Evolutionary conservation across 2,797 vertebrate genomes (phyloP), one percentile per base, ranked within the genome.

Genomic region (Cryptoblepharus egeriae): DNA sequence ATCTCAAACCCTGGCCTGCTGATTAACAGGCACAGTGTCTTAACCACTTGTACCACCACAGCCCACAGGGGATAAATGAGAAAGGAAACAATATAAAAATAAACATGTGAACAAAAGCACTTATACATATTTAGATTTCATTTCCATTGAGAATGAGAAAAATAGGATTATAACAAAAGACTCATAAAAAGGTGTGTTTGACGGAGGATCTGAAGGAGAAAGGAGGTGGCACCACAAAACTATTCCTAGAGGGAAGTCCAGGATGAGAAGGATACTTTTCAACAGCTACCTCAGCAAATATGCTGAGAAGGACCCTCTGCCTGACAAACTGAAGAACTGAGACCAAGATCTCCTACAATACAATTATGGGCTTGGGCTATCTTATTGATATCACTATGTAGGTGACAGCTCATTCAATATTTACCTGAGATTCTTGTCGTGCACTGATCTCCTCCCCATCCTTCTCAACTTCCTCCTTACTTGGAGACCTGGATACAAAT

Each of bases 381-480:
- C 58, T 60, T 24, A 37, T 7, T 37, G 52, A 37, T 24, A 26
- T 39, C 11, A 26, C 16, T 37, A 12, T n/a, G 13, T 15, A 4
- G 28, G 15, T 3, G 18, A 61, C 11, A 20, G 13, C 32, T 79
- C 77, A 32, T 78, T 26, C 1, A 72, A 11, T 4, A 0, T 88
- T 91, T 88, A 99, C 98, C 98, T 99, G 98, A 83, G 97, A 94
- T 64, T 99, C 98, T 88, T 97, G 98, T 79, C 96, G 94, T 73
- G 96, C 83, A 79, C 92, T 92, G 79, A 90, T 88, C 88, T 99
- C 98, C 58, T 98, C 97, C 0, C 94, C 94, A 22, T 99, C 98
- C 86, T 98, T 98, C 86, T 97, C 96, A 82, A 90, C 92, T 79
- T 97, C 96, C 94, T 99, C 98, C 93, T 97, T 99, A 95, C 96